These are phyloP conservation scores for Eunapius fragilis DNA, from an alignment of 37 sponge, comb jelly and placozoan genomes.

Conservation along the genomic window DNA sequence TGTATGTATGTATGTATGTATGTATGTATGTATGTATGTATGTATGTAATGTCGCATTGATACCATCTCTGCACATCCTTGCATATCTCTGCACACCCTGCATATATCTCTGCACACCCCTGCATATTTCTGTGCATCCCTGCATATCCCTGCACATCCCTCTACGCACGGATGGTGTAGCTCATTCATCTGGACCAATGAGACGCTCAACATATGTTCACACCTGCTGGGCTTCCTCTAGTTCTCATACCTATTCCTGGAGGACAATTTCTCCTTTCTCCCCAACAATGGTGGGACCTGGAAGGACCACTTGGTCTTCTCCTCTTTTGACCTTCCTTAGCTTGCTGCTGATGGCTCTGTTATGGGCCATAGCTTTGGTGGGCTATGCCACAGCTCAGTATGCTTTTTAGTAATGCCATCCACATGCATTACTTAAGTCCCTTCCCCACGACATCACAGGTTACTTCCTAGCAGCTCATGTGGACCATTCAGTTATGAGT, in stretches of 20 bases:
- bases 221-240: conserved; percentile 79
- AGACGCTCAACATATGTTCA: conserved; percentile 92
- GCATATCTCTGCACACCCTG: too few species aligned
- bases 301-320: conserved; percentile 65
- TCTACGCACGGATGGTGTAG: conserved; percentile 22
- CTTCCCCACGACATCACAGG: conserved; percentile 28
- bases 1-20: too few species aligned
- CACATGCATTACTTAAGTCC: background rate
- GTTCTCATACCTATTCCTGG: conserved; percentile 49
- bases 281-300: conserved; percentile 30
- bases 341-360: conserved; percentile 63
- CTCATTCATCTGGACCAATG: conserved; percentile 75
- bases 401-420: background rate
- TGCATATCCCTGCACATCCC: too few species aligned
- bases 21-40: too few species aligned
- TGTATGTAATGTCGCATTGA: too few species aligned
- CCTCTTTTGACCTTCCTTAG: conserved; percentile 60
- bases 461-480: conserved; percentile 64
- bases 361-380: conserved; percentile 59
- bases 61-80: too few species aligned
- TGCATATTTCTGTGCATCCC: too few species aligned
- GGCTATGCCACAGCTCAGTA: conserved; percentile 55
- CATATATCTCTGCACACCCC: too few species aligned
- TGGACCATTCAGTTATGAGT: conserved; percentile 77
- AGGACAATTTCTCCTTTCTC: conserved; percentile 60